Conservation (phyloP, 2,888 invertebrate genomes). For the Mesochorus sp. region DNA sequence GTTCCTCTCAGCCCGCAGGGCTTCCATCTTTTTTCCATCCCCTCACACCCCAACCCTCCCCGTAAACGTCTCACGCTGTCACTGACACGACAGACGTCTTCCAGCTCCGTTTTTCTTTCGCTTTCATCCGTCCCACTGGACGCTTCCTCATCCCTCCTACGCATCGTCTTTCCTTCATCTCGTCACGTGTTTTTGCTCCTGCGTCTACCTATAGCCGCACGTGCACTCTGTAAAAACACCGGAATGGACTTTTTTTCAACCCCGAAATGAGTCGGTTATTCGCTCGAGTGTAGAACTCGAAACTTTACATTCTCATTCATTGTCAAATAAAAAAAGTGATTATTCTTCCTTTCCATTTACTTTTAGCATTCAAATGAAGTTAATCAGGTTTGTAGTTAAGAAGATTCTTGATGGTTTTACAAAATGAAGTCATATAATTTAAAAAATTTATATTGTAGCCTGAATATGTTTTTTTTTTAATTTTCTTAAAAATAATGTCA, state of each 20-base stretch:
- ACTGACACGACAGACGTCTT: slow-evolving; percentile 68
- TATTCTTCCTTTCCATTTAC: no score
- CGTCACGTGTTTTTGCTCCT: slow-evolving; percentile 57
- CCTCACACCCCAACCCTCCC: slow-evolving; percentile 20
- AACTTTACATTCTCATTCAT: no score
- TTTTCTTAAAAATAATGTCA: no score
- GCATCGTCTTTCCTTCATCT: slow-evolving; percentile 30
- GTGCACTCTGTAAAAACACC: not conserved
- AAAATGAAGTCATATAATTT: no score
- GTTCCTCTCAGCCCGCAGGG: slow-evolving; percentile 27
- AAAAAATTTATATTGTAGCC: no score
- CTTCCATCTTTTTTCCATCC: slow-evolving; percentile 62
- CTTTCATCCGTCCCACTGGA: slow-evolving; percentile 62
- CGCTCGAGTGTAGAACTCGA: no score
- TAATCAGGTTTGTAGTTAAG: no score
- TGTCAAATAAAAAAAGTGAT: no score
- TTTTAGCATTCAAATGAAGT: no score
- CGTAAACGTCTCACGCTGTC: slow-evolving; percentile 55
- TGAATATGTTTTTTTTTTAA: no score
- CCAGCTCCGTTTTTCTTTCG: slow-evolving; percentile 69
- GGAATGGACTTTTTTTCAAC: not conserved
- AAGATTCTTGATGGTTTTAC: no score
- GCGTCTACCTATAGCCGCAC: not conserved
- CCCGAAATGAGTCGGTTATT: not conserved
- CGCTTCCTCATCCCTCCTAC: slow-evolving; percentile 49